These are phyloP conservation scores for Mungos mungo DNA, from an alignment of 2,113 vertebrate species.

Conservation along the genomic window DNA sequence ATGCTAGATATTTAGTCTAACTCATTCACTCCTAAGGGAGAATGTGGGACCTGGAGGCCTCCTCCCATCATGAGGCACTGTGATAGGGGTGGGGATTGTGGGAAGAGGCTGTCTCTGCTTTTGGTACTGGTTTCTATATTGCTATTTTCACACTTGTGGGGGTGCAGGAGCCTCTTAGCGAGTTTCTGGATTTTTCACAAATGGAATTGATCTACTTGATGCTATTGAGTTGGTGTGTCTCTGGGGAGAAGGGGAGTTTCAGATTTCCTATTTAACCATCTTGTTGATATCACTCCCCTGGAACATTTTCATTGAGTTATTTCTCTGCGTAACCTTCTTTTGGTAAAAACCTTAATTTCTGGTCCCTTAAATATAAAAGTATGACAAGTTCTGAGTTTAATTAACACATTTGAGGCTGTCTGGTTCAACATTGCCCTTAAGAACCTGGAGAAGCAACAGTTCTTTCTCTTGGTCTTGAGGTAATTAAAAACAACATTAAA, in stretches of 20 bases:
- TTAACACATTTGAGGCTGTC: not conserved
- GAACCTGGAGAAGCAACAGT: not conserved
- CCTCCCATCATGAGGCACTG: not conserved
- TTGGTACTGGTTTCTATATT: not conserved
- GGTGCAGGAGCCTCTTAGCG: not conserved
- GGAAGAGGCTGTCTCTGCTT: not conserved
- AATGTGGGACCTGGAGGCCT: not conserved
- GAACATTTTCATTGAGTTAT: not conserved
- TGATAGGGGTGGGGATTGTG: not conserved
- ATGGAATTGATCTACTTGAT: not conserved
- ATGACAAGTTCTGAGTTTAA: not conserved
- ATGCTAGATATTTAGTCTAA: not conserved
- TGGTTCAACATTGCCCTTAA: not conserved
- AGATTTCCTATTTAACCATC: not conserved
- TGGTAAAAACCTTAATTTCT: not conserved
- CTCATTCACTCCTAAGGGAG: not conserved
- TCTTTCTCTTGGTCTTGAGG: not conserved
- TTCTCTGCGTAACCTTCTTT: not conserved
- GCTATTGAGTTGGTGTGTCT: not conserved
- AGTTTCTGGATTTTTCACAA: not conserved
- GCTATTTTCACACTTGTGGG: not conserved
- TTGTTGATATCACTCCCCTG: not conserved
- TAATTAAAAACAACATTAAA: conserved; percentile 3
- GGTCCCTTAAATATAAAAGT: not conserved
- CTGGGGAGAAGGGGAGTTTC: not conserved